Evolutionary conservation across 2,113 vertebrate species (phyloP).

Genomic region (Varanus salvator): DNA sequence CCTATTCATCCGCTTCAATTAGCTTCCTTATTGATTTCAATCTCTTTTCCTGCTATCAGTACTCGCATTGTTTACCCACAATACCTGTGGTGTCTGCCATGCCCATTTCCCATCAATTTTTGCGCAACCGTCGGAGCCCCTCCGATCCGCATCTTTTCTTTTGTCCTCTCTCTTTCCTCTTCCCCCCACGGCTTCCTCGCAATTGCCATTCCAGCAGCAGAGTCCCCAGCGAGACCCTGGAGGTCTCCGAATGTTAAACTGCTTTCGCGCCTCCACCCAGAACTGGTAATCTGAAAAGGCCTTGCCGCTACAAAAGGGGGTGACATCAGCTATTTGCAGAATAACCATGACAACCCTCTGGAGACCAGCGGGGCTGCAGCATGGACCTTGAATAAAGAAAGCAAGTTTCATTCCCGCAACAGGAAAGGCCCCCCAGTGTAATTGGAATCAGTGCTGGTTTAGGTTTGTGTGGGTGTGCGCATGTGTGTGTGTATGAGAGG

Average conservation of each 20-base stretch:
- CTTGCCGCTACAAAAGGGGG: slow-evolving; percentile 65
- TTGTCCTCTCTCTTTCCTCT: not conserved
- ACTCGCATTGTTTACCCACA: slow-evolving; percentile 70
- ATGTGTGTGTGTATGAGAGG: not conserved
- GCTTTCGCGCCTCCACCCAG: slow-evolving; percentile 54
- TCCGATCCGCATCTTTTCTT: slow-evolving; percentile 62
- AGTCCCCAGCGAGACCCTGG: slow-evolving; percentile 43
- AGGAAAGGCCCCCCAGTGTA: slow-evolving; percentile 47
- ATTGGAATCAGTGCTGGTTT: not conserved
- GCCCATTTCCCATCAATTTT: slow-evolving; percentile 64
- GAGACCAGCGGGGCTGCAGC: slow-evolving; percentile 58
- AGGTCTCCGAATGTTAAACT: slow-evolving; percentile 68
- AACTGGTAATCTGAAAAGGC: slow-evolving; percentile 69
- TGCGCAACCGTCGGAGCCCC: slow-evolving; percentile 44
- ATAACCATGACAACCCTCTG: slow-evolving; percentile 73
- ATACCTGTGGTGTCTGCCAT: slow-evolving; percentile 60
- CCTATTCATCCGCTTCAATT: slow-evolving; percentile 70
- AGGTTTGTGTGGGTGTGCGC: not conserved
- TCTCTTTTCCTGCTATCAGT: slow-evolving; percentile 54
- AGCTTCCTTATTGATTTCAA: slow-evolving; percentile 62
- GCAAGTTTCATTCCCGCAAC: slow-evolving; percentile 50
- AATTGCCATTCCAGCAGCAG: slow-evolving; percentile 35
- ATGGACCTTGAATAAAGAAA: slow-evolving; percentile 62
- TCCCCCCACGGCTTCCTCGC: not conserved
- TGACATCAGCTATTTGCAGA: slow-evolving; percentile 73